A percentile compares a stretch with the other conserved stretches of the same genome.
Conservation (phyloP, 1,140 invertebrate genomes). For the Gerris buenoi region DNA sequence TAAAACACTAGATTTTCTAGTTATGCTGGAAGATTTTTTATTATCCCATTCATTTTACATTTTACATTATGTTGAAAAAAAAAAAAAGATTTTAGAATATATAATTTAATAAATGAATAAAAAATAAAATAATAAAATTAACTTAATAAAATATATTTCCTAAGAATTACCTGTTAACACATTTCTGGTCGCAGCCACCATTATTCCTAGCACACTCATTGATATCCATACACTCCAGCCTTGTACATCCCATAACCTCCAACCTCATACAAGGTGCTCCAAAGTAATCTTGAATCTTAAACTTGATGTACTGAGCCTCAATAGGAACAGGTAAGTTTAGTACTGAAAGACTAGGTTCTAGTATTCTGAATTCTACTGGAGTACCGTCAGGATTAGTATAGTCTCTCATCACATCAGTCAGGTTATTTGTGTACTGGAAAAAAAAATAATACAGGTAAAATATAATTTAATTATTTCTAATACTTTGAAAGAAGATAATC, state of each 20-base stretch:
- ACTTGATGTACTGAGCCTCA: slow-evolving; percentile 74
- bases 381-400: slow-evolving; percentile 82
- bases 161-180: slow-evolving; percentile 58
- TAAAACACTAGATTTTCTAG: too few relatives aligned
- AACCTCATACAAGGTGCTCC: slow-evolving; percentile 76
- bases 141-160: too few relatives aligned
- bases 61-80: background rate
- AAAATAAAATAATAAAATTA: too few relatives aligned
- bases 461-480: background rate
- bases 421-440: slow-evolving; percentile 63
- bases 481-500: too few relatives aligned
- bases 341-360: slow-evolving; percentile 73
- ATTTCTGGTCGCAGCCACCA: slow-evolving; percentile 88
- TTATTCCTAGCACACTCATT: slow-evolving; percentile 83
- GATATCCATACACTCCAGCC: slow-evolving; percentile 77
- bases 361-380: slow-evolving; percentile 78
- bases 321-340: slow-evolving; percentile 79
- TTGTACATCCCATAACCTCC: slow-evolving; percentile 84
- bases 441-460: background rate
- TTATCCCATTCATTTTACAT: too few relatives aligned
- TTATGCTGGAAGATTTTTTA: too few relatives aligned
- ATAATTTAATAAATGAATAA: too few relatives aligned
- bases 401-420: slow-evolving; percentile 77
- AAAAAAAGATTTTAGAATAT: too few relatives aligned
- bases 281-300: slow-evolving; percentile 75